Percentiles rank a stretch among this genome's conserved stretches.
phyloP scores from a whole-genome alignment of 2,888 invertebrate species.

The Clanis bilineata region DNA sequence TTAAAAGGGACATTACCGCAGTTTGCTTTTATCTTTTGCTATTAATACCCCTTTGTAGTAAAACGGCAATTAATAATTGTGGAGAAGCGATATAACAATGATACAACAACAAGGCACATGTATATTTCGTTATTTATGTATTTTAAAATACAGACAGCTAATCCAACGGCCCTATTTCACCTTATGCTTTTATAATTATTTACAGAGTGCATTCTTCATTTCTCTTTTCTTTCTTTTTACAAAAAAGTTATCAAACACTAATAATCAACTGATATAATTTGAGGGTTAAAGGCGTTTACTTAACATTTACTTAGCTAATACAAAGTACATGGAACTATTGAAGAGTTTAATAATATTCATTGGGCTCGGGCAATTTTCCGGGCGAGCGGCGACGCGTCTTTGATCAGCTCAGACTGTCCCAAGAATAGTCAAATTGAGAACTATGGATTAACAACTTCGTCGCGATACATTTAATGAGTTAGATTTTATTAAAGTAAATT shows the following conservation, averaged over 20 bases:
- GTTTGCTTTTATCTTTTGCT: conserved; percentile 24
- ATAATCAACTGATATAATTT: conserved; percentile 2
- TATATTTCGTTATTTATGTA: too few species aligned
- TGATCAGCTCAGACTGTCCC: conserved; percentile 69
- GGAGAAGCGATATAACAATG: not conserved
- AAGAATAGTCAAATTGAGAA: conserved; percentile 66
- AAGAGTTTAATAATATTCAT: conserved; percentile 82
- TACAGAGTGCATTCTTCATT: not conserved
- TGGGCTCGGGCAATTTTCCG: conserved; percentile 80
- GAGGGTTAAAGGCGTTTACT: not conserved
- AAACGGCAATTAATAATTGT: conserved; percentile 11
- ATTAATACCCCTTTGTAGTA: conserved; percentile 18
- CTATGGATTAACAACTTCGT: conserved; percentile 48
- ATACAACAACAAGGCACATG: not conserved
- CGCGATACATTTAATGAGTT: not conserved
- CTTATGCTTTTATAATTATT: not conserved
- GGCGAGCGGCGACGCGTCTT: conserved; percentile 73
- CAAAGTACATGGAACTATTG: conserved; percentile 74
- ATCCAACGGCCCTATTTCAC: not conserved
- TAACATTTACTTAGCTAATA: conserved; percentile 60
- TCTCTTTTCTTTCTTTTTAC: too few species aligned
- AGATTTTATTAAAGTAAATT: conserved; percentile 4
- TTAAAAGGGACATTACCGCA: conserved; percentile 26
- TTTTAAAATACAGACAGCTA: too few species aligned
- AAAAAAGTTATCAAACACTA: too few species aligned